Conservation (phyloP, 2,113 vertebrate species). For the Plectropomus leopardus region DNA sequence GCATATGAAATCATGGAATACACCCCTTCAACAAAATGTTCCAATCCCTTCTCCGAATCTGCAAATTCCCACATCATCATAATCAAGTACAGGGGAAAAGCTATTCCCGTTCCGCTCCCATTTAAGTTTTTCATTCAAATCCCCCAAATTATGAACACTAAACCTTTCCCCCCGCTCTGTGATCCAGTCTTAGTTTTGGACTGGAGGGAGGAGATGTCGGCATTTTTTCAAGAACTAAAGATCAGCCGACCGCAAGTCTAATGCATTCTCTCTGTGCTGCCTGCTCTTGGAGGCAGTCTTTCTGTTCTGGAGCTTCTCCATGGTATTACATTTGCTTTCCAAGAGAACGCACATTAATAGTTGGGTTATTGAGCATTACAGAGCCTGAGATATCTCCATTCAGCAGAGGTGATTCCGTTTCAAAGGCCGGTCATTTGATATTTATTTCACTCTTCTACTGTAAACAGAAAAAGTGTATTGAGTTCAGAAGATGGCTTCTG, state of each 20-base stretch:
- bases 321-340: slow-evolving; percentile 76
- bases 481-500: slow-evolving; percentile 41
- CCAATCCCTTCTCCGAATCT: slow-evolving; percentile 72
- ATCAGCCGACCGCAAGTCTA: slow-evolving; percentile 81
- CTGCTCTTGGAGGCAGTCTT: slow-evolving; percentile 70
- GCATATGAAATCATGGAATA: slow-evolving; percentile 80
- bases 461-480: slow-evolving; percentile 51
- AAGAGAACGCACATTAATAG: slow-evolving; percentile 76
- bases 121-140: slow-evolving; percentile 78
- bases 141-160: slow-evolving; percentile 81
- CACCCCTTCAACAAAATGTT: slow-evolving; percentile 69
- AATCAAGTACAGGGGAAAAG: slow-evolving; percentile 76
- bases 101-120: slow-evolving; percentile 66
- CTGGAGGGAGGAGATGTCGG: slow-evolving; percentile 64
- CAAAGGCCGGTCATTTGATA: slow-evolving; percentile 59
- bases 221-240: slow-evolving; percentile 77
- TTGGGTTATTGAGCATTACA: slow-evolving; percentile 76
- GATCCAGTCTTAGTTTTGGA: slow-evolving; percentile 76
- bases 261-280: slow-evolving; percentile 78
- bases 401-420: slow-evolving; percentile 69
- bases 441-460: slow-evolving; percentile 41
- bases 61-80: slow-evolving; percentile 81
- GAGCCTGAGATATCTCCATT: slow-evolving; percentile 71
- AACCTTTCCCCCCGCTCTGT: slow-evolving; percentile 72
- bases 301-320: slow-evolving; percentile 75